Evolutionary conservation across 2,113 vertebrate species (phyloP), one percentile per base, ranked within the genome.

Genomic region (Bombycilla garrulus): DNA sequence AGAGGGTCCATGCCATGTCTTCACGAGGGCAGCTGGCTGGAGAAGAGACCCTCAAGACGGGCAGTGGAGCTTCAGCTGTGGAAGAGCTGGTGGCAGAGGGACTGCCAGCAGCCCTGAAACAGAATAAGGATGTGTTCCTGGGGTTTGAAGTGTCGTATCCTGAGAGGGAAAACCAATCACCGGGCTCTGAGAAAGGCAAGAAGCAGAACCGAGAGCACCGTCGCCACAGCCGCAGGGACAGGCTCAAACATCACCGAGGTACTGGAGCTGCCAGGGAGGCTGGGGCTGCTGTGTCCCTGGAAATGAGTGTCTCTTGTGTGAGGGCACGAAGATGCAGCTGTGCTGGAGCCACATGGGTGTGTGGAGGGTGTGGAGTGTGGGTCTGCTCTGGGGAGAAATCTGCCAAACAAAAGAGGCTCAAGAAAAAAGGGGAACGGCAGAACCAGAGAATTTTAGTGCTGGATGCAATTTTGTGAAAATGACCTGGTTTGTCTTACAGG

Each of bases 191-290:
- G 79, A 99, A 98, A 77, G 98, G 96, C 9, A 98, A 97, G 96
- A 99, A 98, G 44, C 98, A 98, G 5, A 95, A 97, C 94, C 97
- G 97, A 91, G 98, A 98, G 67, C 98, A 98, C 19, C 98, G 98
- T 56, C 97, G 98, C 4, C 97, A 98, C 11, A 98, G 93, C 73
- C 98, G 99, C 69, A 98, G 98, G 92, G 98, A 98, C n/a, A 97
- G 98, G 45, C 97, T 94, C 83, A 98, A 96, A 29, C 95, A 94
- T 22, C 98, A 96, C 77, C 71, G 93, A 98, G 98, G 98, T 98
- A 98, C 23, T 11, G 9, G 79, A 57, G 58, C 79, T 73, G 29
- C 26, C 12, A 9, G 78, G 57, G 81, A 53, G 26, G 44, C 69
- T 74, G 77, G 82, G 44, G 92, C 71, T 91, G 45, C 33, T 28